A percentile compares a stretch with the other conserved stretches of the same genome.
These are phyloP conservation scores for Vidua chalybeata DNA, from an alignment of 2,113 vertebrate species.

Conservation along the genomic window DNA sequence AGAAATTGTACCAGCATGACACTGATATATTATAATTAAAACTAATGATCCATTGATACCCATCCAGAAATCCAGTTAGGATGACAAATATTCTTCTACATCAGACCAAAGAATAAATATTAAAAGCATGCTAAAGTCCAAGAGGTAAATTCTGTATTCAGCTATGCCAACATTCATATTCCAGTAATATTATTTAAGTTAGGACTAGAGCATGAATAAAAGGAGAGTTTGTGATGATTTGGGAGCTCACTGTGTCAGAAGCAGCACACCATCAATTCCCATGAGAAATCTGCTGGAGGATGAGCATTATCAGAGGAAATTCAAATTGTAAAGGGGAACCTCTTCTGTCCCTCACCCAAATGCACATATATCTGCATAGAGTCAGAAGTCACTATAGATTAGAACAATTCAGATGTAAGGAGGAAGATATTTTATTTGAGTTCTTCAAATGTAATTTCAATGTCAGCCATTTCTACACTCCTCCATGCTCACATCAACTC, in stretches of 20 bases:
- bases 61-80: constrained; percentile 51
- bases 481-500: background rate
- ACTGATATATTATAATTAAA: constrained; percentile 54
- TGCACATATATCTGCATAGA: background rate
- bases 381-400: background rate
- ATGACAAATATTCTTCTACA: constrained; percentile 30
- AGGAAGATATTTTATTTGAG: background rate
- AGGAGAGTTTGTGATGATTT: background rate
- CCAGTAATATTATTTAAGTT: background rate
- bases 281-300: background rate
- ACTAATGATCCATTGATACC: constrained; percentile 50
- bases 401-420: background rate
- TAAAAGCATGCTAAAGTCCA: background rate
- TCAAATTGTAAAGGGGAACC: background rate
- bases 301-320: background rate
- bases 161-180: background rate
- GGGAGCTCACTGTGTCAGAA: background rate
- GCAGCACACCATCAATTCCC: background rate
- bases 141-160: background rate
- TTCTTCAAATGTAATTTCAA: background rate
- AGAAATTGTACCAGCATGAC: background rate
- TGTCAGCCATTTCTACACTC: background rate
- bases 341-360: background rate
- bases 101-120: background rate
- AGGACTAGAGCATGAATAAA: background rate